These are phyloP conservation scores for Periophthalmodon schlosseri DNA, from an alignment of 2,113 vertebrate genomes.

Conservation along the genomic window DNA sequence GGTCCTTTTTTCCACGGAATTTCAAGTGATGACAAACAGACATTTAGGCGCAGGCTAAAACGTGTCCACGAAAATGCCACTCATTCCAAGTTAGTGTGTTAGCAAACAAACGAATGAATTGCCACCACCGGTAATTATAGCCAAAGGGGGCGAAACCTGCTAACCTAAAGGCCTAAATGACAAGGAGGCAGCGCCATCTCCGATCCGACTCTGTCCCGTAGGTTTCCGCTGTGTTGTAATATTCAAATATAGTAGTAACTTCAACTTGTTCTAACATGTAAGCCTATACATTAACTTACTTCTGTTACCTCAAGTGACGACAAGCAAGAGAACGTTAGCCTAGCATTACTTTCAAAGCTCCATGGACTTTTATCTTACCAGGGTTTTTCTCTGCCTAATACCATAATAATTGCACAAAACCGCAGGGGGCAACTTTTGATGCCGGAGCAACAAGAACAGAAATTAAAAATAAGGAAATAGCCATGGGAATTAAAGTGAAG, in stretches of 20 bases:
- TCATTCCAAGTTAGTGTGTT: constrained; percentile 52
- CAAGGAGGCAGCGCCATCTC: constrained; percentile 40
- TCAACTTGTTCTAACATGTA: constrained; percentile 4
- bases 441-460: constrained; percentile 48
- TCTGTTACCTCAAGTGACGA: background rate
- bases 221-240: constrained; percentile 47
- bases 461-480: constrained; percentile 78
- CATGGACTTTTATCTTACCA: constrained; percentile 69
- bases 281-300: constrained; percentile 1
- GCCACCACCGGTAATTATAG: constrained; percentile 50
- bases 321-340: background rate
- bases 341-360: constrained; percentile 15
- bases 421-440: constrained; percentile 72
- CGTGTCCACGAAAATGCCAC: constrained; percentile 65
- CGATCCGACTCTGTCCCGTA: constrained; percentile 33
- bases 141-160: constrained; percentile 21
- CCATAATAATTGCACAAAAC: constrained; percentile 79
- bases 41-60: constrained; percentile 55
- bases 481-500: constrained; percentile 58
- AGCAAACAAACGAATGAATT: constrained; percentile 50
- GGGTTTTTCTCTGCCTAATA: constrained; percentile 67
- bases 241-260: constrained; percentile 1
- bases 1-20: constrained; percentile 25
- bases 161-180: constrained; percentile 36
- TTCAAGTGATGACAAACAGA: constrained; percentile 38